Conservation (phyloP, 2,113 vertebrate species). For the Mormoops blainvillei region DNA sequence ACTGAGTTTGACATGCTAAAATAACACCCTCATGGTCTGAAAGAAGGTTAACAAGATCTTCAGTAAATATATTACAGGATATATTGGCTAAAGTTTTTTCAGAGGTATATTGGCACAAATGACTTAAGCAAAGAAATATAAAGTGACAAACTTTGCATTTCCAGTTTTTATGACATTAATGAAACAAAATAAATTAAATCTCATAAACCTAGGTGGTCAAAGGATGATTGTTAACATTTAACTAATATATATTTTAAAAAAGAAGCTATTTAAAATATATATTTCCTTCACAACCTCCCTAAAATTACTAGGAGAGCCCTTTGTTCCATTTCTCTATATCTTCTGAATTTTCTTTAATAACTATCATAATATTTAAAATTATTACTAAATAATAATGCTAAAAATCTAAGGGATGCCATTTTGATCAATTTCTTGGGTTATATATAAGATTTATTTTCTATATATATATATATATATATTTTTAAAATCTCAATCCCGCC, state of each 20-base stretch:
- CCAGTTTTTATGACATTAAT: not conserved
- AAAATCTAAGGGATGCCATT: not conserved
- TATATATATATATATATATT: not conserved
- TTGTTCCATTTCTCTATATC: not conserved
- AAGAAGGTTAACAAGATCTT: not conserved
- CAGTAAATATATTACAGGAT: not conserved
- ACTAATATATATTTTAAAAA: not conserved
- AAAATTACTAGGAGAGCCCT: not conserved
- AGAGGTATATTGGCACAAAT: not conserved
- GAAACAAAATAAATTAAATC: not conserved
- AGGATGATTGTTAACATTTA: not conserved
- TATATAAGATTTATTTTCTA: not conserved
- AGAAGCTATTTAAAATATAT: not conserved
- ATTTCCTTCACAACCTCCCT: slow-evolving; percentile 29
- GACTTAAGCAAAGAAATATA: not conserved
- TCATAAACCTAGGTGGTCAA: not conserved
- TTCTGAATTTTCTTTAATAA: not conserved
- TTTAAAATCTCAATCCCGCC: not conserved
- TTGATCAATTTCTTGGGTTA: slow-evolving; percentile 22
- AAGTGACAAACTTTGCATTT: slow-evolving; percentile 4
- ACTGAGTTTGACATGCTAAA: not conserved
- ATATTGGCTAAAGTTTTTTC: not conserved
- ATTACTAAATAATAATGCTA: not conserved
- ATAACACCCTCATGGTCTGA: not conserved
- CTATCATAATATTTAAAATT: not conserved